Evolutionary conservation across 2,797 vertebrate genomes (phyloP).

Genomic region (Pogonophryne albipinna): DNA sequence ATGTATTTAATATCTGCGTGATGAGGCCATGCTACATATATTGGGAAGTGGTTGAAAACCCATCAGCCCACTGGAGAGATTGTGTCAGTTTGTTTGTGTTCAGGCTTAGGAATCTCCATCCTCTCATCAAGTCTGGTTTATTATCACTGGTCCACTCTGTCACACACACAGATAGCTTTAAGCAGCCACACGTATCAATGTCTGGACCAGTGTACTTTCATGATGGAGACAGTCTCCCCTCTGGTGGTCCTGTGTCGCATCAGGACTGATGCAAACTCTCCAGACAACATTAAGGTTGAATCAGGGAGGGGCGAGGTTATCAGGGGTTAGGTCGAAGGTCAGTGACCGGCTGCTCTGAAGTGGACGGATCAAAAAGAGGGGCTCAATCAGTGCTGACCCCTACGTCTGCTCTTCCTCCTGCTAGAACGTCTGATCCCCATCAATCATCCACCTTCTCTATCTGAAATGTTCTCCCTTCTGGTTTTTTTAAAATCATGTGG

Average conservation of each 20-base stretch:
- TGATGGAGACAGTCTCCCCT: neutral
- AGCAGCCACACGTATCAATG: constrained; percentile 47
- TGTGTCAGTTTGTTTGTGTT: constrained; percentile 4
- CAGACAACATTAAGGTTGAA: constrained; percentile 24
- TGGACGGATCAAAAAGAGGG: constrained; percentile 36
- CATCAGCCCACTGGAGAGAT: constrained; percentile 3
- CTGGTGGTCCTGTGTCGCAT: constrained; percentile 4
- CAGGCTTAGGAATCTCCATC: constrained; percentile 30
- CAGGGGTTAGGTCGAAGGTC: constrained; percentile 67
- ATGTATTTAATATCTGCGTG: constrained; percentile 58
- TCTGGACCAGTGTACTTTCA: constrained; percentile 48
- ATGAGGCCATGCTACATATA: constrained; percentile 17
- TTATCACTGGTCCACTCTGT: constrained; percentile 43
- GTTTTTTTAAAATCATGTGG: constrained; percentile 34
- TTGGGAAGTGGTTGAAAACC: constrained; percentile 10
- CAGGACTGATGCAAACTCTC: constrained; percentile 14
- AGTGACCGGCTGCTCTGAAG: constrained; percentile 40
- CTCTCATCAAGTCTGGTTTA: constrained; percentile 33
- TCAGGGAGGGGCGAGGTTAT: constrained; percentile 51
- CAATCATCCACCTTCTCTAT: constrained; percentile 10
- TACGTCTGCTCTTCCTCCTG: constrained; percentile 35
- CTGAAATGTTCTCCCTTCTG: constrained; percentile 2
- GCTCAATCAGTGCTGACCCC: constrained; percentile 42
- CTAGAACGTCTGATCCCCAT: neutral
- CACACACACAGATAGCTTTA: constrained; percentile 15